These are phyloP conservation scores for Puma concolor DNA, from an alignment of 2,113 vertebrate genomes.

Conservation along the genomic window DNA sequence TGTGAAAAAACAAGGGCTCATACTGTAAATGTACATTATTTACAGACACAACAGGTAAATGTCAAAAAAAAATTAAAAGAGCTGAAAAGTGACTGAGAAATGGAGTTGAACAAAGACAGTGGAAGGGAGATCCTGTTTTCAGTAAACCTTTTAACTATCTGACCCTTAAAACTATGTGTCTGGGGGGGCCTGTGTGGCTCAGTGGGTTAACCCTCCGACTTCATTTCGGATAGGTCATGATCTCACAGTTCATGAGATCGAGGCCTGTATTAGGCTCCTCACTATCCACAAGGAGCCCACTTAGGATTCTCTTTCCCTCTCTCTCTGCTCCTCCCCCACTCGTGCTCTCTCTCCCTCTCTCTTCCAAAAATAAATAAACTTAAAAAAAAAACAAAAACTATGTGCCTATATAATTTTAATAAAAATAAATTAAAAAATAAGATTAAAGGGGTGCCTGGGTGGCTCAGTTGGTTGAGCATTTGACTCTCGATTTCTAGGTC, in stretches of 20 bases:
- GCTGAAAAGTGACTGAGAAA: neutral
- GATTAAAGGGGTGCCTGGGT: neutral
- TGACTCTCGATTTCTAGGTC: no score
- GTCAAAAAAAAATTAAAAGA: neutral
- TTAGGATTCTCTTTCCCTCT: no score
- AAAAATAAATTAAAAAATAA: neutral
- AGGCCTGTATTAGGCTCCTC: no score
- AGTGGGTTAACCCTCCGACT: no score
- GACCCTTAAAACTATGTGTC: neutral
- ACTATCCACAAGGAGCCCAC: no score
- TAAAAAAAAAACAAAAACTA: neutral
- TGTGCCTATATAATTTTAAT: neutral
- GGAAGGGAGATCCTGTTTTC: neutral
- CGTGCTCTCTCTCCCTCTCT: no score
- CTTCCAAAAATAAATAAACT: no score
- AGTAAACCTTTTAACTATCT: neutral
- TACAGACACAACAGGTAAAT: neutral
- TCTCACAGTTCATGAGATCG: no score
- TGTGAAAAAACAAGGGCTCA: neutral
- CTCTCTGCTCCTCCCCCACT: no score
- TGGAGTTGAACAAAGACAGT: neutral
- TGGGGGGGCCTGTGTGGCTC: no score
- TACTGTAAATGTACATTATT: neutral
- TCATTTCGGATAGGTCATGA: no score
- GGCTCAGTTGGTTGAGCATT: no score